These are phyloP conservation scores for Alauda arvensis DNA, from an alignment of 2,797 vertebrate genomes.

Conservation along the genomic window DNA sequence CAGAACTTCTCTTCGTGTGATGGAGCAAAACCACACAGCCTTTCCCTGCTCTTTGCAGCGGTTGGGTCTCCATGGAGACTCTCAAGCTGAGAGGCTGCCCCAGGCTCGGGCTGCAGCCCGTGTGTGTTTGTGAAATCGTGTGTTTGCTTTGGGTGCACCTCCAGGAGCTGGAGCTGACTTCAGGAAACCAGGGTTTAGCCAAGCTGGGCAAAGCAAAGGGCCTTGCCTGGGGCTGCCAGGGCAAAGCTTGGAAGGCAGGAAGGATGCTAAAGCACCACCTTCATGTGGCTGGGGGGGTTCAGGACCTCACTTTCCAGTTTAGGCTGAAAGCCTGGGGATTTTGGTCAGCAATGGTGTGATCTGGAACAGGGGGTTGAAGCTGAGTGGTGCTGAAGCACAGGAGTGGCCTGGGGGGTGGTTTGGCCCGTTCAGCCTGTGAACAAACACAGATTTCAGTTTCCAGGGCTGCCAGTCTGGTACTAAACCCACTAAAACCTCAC, in stretches of 20 bases:
- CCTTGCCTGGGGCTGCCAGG: background rate
- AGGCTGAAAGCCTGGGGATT: background rate
- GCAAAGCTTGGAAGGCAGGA: background rate
- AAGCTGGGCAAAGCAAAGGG: background rate
- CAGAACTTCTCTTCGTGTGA: constrained; percentile 2
- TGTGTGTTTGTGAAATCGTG: background rate
- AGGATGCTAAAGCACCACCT: background rate
- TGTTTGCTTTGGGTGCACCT: constrained; percentile 23
- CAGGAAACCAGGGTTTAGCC: background rate
- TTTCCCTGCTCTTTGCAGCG: background rate
- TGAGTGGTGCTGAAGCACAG: accelerated
- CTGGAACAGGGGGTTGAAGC: background rate
- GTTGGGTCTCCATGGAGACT: background rate
- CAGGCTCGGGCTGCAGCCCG: background rate
- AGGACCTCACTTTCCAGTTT: background rate
- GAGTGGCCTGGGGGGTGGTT: background rate
- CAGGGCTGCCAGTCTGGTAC: background rate
- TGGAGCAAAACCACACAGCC: background rate
- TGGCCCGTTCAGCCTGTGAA: background rate
- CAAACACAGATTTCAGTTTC: background rate
- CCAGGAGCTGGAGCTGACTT: background rate
- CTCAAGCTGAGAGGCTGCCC: background rate
- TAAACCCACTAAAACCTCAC: background rate
- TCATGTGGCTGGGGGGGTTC: accelerated
- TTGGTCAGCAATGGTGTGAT: background rate